Evolutionary conservation across 2,797 vertebrate species (phyloP).

Genomic region (Heterohyrax brucei): DNA sequence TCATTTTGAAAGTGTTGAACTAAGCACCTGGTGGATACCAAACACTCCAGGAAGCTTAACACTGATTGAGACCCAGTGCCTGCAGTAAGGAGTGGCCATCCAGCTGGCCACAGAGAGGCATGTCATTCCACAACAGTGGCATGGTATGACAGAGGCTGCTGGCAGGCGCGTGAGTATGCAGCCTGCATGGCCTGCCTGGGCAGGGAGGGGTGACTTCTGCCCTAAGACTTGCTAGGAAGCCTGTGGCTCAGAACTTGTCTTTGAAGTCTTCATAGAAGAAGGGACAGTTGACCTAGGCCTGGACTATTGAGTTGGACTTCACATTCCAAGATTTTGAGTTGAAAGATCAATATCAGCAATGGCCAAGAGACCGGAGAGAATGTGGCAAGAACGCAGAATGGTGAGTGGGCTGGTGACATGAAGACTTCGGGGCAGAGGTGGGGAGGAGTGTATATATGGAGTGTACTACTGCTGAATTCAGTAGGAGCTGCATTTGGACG

Average conservation of each 20-base stretch:
- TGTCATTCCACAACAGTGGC: not conserved
- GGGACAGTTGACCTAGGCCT: not conserved
- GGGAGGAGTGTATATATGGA: rapidly evolving
- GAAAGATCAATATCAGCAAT: not conserved
- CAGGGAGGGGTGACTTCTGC: not conserved
- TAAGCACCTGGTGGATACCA: slow-evolving; percentile 59
- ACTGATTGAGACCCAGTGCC: slow-evolving; percentile 8
- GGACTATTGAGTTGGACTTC: not conserved
- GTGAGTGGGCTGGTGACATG: slow-evolving; percentile 59
- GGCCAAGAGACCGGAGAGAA: slow-evolving; percentile 49
- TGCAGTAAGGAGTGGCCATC: not conserved
- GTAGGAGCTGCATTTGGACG: not conserved
- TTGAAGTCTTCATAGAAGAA: not conserved
- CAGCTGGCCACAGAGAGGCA: not conserved
- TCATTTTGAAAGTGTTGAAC: slow-evolving; percentile 30
- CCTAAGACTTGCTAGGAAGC: slow-evolving; percentile 10
- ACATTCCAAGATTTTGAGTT: not conserved
- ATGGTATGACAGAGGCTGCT: not conserved
- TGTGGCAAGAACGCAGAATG: slow-evolving; percentile 51
- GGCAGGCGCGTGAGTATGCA: not conserved
- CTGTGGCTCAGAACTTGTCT: not conserved
- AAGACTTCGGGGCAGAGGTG: not conserved
- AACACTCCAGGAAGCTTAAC: slow-evolving; percentile 29
- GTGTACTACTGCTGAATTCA: not conserved
- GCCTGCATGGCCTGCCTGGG: not conserved